Conservation (phyloP, 2,888 invertebrate genomes). For the Mallateleia sp. region DNA sequence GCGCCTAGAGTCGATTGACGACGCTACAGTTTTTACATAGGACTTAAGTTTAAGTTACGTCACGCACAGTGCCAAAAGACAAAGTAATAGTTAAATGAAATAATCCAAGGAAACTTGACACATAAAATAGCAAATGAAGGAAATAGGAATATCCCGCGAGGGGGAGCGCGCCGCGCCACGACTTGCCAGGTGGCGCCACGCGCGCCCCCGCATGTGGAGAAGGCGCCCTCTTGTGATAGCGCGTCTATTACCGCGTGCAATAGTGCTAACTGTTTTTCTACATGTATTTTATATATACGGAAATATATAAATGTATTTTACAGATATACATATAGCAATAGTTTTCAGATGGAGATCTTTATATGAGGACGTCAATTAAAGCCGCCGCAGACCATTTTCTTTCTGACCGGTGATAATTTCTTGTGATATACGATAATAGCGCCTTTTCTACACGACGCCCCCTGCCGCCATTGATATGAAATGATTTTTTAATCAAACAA, state of each 20-base stretch:
- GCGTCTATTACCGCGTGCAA: constrained; percentile 74
- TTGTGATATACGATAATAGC: constrained; percentile 73
- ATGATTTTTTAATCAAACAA: constrained; percentile 19
- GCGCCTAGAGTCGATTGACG: constrained; percentile 85
- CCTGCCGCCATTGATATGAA: constrained; percentile 58
- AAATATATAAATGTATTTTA: constrained; percentile 75
- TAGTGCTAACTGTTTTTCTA: constrained; percentile 73
- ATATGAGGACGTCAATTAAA: constrained; percentile 70
- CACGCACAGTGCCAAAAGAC: constrained; percentile 85
- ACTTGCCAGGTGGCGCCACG: constrained; percentile 41
- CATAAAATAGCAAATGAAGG: constrained; percentile 23
- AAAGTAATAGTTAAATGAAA: constrained; percentile 63
- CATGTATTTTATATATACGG: constrained; percentile 76
- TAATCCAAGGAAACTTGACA: constrained; percentile 30
- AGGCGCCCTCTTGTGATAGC: constrained; percentile 74
- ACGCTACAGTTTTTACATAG: constrained; percentile 80
- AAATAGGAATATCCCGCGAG: constrained; percentile 44
- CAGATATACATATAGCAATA: constrained; percentile 76
- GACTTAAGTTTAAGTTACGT: constrained; percentile 81
- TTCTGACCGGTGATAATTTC: constrained; percentile 73
- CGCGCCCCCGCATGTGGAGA: constrained; percentile 56
- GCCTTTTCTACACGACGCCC: constrained; percentile 72
- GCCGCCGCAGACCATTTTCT: constrained; percentile 53
- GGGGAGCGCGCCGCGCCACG: not conserved
- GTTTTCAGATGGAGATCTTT: constrained; percentile 71